phyloP scores from a whole-genome alignment of 2,113 vertebrate genomes.

The Hippopotamus amphibius region DNA sequence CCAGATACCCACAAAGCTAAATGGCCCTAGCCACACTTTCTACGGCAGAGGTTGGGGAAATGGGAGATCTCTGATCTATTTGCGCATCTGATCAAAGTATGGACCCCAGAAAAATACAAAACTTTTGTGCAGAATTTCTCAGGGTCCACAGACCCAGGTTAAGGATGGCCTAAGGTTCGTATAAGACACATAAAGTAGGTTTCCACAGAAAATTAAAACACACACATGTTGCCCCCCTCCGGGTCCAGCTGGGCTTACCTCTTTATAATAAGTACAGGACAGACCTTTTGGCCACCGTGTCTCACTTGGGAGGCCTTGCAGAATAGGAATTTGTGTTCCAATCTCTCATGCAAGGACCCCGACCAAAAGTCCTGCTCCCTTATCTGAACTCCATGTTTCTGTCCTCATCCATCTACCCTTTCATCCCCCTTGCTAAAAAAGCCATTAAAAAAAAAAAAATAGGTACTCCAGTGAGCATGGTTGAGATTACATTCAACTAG shows the following conservation, averaged over 20 bases:
- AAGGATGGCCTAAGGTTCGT: neutral
- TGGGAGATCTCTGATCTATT: neutral
- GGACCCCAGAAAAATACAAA: neutral
- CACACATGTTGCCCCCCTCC: neutral
- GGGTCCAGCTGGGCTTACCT: neutral
- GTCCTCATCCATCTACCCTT: neutral
- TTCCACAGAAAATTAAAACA: conserved; percentile 12
- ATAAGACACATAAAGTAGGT: neutral
- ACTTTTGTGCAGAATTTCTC: neutral
- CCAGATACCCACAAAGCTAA: neutral
- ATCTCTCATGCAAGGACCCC: neutral
- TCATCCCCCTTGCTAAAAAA: conserved; percentile 19
- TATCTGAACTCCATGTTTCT: neutral
- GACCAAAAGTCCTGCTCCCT: neutral
- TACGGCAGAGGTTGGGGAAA: neutral
- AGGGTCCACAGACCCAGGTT: neutral
- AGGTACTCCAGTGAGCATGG: neutral
- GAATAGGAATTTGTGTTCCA: neutral
- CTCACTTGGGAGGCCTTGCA: neutral
- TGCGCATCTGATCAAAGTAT: neutral
- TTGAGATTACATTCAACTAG: neutral
- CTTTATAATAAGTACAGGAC: neutral
- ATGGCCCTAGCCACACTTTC: neutral
- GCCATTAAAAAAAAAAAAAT: neutral
- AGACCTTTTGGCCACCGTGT: neutral